Conservation (phyloP, 2,113 vertebrate species). For the Ailuropoda melanoleuca region DNA sequence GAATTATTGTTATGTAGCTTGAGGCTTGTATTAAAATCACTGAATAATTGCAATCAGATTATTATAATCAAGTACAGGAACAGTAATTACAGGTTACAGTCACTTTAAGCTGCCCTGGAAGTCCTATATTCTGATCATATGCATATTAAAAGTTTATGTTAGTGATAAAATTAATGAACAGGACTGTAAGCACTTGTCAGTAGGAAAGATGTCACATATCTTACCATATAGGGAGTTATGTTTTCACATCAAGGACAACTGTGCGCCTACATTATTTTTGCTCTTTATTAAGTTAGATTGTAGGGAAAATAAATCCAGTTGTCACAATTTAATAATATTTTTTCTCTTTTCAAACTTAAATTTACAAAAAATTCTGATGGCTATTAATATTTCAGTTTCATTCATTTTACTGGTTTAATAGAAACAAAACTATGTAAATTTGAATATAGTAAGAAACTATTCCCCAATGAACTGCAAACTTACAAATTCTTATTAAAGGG, state of each 20-base stretch:
- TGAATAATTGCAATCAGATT: constrained; percentile 99
- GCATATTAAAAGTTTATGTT: constrained; percentile 99
- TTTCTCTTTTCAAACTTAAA: neutral
- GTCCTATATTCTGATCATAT: constrained; percentile 94
- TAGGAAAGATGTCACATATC: constrained; percentile 83
- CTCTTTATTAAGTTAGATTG: constrained; percentile 56
- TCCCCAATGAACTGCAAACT: neutral
- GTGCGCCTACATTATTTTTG: constrained; percentile 54
- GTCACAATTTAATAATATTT: neutral
- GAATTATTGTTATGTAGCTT: constrained; percentile 99
- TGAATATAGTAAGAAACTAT: neutral
- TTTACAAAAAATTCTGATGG: neutral
- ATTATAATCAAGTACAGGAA: constrained; percentile 99
- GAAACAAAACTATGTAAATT: neutral
- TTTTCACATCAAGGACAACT: constrained; percentile 78
- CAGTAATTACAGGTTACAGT: constrained; percentile 99
- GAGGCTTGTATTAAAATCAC: constrained; percentile 99
- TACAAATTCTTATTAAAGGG: neutral
- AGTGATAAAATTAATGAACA: constrained; percentile 99
- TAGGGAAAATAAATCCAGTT: constrained; percentile 26
- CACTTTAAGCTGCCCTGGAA: constrained; percentile 96
- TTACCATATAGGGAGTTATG: constrained; percentile 68
- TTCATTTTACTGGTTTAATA: constrained; percentile 42
- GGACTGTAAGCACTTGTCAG: constrained; percentile 91
- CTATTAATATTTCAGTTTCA: neutral